These are phyloP conservation scores for Pandion haliaetus DNA, from an alignment of 2,113 vertebrate species.

Conservation along the genomic window DNA sequence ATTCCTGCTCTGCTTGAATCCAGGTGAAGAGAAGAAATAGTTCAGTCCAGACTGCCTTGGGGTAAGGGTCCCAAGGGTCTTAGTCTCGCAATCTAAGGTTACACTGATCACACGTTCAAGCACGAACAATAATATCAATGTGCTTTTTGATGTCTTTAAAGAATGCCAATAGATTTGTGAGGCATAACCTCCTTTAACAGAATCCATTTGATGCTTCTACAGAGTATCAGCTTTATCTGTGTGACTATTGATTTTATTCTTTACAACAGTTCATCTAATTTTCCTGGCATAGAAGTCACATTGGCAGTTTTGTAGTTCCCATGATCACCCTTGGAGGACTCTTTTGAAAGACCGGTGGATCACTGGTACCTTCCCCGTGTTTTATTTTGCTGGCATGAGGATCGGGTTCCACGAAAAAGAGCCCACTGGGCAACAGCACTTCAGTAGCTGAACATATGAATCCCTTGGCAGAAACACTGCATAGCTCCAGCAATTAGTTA, in stretches of 20 bases:
- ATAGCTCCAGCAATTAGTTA: background rate
- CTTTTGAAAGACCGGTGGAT: background rate
- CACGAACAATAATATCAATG: background rate
- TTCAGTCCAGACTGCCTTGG: background rate
- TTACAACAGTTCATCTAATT: background rate
- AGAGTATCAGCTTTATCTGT: background rate
- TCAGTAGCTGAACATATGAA: background rate
- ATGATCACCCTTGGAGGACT: background rate
- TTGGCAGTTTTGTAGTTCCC: background rate
- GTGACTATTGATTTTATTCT: background rate
- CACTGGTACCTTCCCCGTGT: background rate
- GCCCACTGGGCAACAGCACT: background rate
- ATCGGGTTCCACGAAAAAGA: background rate
- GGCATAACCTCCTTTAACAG: background rate
- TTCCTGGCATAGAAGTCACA: background rate
- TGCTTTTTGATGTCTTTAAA: background rate
- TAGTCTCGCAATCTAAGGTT: background rate
- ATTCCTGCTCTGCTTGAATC: conserved; percentile 28
- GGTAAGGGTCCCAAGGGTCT: background rate
- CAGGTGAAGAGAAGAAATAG: conserved; percentile 18
- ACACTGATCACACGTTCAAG: background rate
- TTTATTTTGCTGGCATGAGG: background rate
- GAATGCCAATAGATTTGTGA: background rate
- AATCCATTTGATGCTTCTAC: background rate
- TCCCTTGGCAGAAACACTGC: background rate